phyloP scores from a whole-genome alignment of 2,113 vertebrate species.

The Tamias sibiricus region DNA sequence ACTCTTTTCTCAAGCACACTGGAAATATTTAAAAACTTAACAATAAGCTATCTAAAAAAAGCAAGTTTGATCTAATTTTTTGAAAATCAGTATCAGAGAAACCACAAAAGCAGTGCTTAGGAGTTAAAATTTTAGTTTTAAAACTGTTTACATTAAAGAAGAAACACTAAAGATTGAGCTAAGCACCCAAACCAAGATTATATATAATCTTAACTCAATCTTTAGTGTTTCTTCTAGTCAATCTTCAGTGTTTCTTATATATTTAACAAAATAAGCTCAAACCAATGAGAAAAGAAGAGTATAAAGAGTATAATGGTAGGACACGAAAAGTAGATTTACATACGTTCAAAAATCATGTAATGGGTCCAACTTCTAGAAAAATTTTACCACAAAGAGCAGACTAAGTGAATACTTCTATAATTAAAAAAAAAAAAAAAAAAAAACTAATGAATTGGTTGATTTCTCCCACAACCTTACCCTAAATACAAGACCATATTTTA shows the following conservation, averaged over 20 bases:
- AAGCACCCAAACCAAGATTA: not conserved
- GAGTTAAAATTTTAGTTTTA: not conserved
- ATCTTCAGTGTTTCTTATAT: too few relatives aligned
- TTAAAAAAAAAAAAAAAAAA: not conserved
- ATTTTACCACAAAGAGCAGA: not conserved
- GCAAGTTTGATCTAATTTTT: not conserved
- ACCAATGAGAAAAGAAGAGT: not conserved
- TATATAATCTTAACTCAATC: too few relatives aligned
- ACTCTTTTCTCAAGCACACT: not conserved
- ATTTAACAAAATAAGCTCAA: not conserved
- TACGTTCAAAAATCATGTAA: not conserved
- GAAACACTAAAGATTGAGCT: not conserved
- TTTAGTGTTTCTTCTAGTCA: too few relatives aligned
- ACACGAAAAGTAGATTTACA: not conserved
- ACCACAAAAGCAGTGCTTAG: not conserved
- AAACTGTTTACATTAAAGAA: not conserved
- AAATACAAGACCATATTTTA: not conserved
- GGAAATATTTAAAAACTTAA: slow-evolving; percentile 6
- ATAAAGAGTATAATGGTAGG: not conserved
- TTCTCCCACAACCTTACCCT: not conserved
- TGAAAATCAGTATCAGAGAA: not conserved
- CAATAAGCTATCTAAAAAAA: not conserved
- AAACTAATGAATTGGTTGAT: not conserved
- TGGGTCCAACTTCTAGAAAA: not conserved
- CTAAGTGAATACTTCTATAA: not conserved